These are phyloP conservation scores for Leucophora obtusa DNA, from an alignment of 2,888 invertebrate species.

Conservation along the genomic window DNA sequence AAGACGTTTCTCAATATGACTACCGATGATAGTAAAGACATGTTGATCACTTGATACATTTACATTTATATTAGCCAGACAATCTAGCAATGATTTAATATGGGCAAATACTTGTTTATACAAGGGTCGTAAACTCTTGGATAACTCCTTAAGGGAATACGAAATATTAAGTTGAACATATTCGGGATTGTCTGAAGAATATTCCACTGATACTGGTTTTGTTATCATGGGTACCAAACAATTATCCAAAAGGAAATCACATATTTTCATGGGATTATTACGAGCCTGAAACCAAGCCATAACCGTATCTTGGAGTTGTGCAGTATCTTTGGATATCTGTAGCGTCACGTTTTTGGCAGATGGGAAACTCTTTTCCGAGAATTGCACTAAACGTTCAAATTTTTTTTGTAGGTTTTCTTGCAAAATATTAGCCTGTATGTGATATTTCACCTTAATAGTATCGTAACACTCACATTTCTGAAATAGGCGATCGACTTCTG, in stretches of 20 bases:
- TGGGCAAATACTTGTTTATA: slow-evolving; percentile 75
- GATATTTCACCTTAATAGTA: slow-evolving; percentile 76
- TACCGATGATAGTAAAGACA: slow-evolving; percentile 80
- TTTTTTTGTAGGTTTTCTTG: slow-evolving; percentile 75
- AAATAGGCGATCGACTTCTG: slow-evolving; percentile 71
- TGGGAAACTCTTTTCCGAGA: slow-evolving; percentile 75
- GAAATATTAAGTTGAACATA: slow-evolving; percentile 73
- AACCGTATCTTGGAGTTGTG: slow-evolving; percentile 74
- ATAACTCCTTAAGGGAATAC: slow-evolving; percentile 69
- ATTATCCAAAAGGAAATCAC: slow-evolving; percentile 75
- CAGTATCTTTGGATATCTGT: slow-evolving; percentile 73
- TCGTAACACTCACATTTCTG: slow-evolving; percentile 74
- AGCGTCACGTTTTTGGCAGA: slow-evolving; percentile 75
- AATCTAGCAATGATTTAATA: slow-evolving; percentile 71
- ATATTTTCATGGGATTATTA: slow-evolving; percentile 75
- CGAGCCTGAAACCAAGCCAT: slow-evolving; percentile 75
- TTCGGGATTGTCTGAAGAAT: slow-evolving; percentile 68
- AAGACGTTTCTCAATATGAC: slow-evolving; percentile 81
- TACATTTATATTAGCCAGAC: slow-evolving; percentile 74
- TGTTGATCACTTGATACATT: slow-evolving; percentile 71
- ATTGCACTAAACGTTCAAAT: slow-evolving; percentile 76
- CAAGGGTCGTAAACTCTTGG: slow-evolving; percentile 72
- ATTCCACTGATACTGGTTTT: slow-evolving; percentile 76
- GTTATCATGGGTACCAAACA: slow-evolving; percentile 76
- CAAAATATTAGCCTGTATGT: slow-evolving; percentile 74